Percentiles rank a stretch among this genome's conserved stretches.
These are phyloP conservation scores for Phengaris alcon DNA, from an alignment of 2,888 invertebrate species.

Conservation along the genomic window DNA sequence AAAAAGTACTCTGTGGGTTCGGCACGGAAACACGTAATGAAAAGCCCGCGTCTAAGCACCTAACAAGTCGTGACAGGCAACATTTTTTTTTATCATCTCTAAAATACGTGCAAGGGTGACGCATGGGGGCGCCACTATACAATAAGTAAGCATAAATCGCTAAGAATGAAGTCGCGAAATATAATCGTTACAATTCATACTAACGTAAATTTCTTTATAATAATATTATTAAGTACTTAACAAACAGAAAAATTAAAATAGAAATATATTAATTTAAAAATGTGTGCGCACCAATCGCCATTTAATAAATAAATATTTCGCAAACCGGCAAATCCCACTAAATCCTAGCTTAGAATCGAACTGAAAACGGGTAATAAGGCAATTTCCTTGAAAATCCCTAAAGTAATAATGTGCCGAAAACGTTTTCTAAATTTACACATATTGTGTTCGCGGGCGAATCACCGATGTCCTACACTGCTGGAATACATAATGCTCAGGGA, in stretches of 20 bases:
- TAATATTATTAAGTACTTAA: not conserved
- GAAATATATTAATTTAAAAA: not conserved
- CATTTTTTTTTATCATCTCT: too few species aligned
- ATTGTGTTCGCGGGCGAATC: constrained; percentile 72
- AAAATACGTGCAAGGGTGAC: too few species aligned
- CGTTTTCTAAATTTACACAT: constrained; percentile 78
- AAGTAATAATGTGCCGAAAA: constrained; percentile 78
- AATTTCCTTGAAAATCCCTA: constrained; percentile 77
- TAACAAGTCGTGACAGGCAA: too few species aligned
- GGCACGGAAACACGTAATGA: too few species aligned
- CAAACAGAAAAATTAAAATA: not conserved
- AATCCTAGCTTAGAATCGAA: constrained; percentile 68
- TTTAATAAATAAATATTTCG: constrained; percentile 55
- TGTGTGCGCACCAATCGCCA: not conserved
- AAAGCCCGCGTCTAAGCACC: too few species aligned
- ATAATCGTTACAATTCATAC: not conserved
- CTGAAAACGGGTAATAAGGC: constrained; percentile 75
- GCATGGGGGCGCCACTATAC: too few species aligned
- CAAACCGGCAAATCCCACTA: constrained; percentile 59
- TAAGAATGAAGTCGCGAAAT: too few species aligned
- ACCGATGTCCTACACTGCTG: constrained; percentile 63
- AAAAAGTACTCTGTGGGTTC: too few species aligned
- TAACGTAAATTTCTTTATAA: not conserved
- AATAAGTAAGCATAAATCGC: too few species aligned
- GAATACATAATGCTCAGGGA: constrained; percentile 68